Percentiles rank a stretch among this genome's conserved stretches.
These are phyloP conservation scores for Hypocryptadius cinnamomeus DNA, from an alignment of 2,113 vertebrate species.

Conservation along the genomic window DNA sequence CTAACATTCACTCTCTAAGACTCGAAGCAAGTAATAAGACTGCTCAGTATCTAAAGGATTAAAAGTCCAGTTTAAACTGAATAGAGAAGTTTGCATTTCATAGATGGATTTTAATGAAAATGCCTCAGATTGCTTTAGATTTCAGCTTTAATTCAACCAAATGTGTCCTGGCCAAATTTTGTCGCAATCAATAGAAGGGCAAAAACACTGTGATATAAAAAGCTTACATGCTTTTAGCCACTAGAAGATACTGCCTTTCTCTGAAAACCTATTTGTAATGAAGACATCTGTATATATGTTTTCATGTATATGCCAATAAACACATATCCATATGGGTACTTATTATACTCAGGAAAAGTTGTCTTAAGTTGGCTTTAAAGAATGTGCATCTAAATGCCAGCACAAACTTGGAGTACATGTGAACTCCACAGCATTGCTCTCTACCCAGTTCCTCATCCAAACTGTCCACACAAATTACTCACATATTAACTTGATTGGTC, in stretches of 20 bases:
- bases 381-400: not conserved
- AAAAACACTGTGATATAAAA: not conserved
- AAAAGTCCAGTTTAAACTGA: not conserved
- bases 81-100: not conserved
- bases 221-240: not conserved
- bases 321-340: not conserved
- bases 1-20: not conserved
- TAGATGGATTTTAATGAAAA: not conserved
- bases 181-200: not conserved
- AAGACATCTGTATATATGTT: not conserved
- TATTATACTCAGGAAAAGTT: not conserved
- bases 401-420: not conserved
- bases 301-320: not conserved
- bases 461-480: not conserved
- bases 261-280: not conserved
- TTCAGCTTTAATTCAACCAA: not conserved
- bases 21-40: not conserved
- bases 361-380: not conserved
- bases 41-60: not conserved
- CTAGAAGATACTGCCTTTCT: not conserved
- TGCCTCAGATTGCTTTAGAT: not conserved
- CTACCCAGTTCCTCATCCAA: not conserved
- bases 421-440: not conserved
- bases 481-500: not conserved
- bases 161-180: not conserved